A percentile compares a stretch with the other conserved stretches of the same genome.
Conservation (phyloP, 2,888 invertebrate genomes). For the Agriopis leucophaearia region DNA sequence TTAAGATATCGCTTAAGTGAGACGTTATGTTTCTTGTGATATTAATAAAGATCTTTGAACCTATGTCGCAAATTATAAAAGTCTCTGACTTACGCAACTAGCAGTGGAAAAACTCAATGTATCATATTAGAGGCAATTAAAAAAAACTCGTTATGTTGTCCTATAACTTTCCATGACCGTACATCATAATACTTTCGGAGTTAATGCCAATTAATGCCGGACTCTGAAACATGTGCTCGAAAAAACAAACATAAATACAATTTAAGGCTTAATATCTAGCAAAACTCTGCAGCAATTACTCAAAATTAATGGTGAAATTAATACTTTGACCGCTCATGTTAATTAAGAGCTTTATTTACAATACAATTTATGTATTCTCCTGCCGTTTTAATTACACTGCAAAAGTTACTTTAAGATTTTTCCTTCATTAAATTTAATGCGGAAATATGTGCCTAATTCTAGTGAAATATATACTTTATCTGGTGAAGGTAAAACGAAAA, state of each 20-base stretch:
- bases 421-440: conserved; percentile 28
- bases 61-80: background rate
- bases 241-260: conserved; percentile 78
- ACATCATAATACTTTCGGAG: conserved; percentile 67
- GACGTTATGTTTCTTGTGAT: no score
- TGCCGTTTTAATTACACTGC: conserved; percentile 64
- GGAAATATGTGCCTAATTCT: conserved; percentile 19
- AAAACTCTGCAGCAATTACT: conserved; percentile 81
- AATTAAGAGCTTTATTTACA: conserved; percentile 79
- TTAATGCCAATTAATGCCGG: conserved; percentile 75
- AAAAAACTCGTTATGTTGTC: conserved; percentile 52
- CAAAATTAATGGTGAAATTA: conserved; percentile 85
- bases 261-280: conserved; percentile 78
- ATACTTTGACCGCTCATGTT: conserved; percentile 83
- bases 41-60: no score
- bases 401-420: conserved; percentile 37
- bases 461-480: conserved; percentile 22
- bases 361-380: conserved; percentile 58
- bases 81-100: conserved; percentile 33
- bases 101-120: conserved; percentile 53
- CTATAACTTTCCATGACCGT: conserved; percentile 76
- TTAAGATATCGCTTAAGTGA: no score
- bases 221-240: conserved; percentile 69
- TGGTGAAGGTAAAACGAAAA: conserved; percentile 10
- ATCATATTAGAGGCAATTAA: conserved; percentile 53